phyloP scores from a whole-genome alignment of 2,113 vertebrate genomes.

The Malurus elegans region DNA sequence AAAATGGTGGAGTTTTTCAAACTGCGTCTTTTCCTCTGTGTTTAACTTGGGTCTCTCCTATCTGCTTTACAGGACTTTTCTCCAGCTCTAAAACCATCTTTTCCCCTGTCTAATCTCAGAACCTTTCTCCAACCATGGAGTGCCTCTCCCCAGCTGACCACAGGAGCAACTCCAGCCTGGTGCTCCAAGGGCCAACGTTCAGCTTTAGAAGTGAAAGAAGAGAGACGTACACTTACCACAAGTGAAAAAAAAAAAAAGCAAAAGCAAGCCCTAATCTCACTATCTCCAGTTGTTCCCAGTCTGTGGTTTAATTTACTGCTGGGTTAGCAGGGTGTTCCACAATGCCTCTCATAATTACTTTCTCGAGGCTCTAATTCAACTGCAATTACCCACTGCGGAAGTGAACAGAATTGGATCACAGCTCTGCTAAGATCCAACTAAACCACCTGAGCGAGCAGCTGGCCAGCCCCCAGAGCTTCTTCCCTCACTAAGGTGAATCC shows the following conservation, averaged over 20 bases:
- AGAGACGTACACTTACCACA: neutral
- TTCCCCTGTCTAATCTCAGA: neutral
- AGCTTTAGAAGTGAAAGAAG: neutral
- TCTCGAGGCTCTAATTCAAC: conserved; percentile 46
- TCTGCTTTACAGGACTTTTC: neutral
- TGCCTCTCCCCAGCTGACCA: neutral
- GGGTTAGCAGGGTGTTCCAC: conserved; percentile 61
- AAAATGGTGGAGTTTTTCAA: neutral
- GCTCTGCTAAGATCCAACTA: conserved; percentile 1
- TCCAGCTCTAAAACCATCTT: neutral
- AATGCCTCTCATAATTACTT: conserved; percentile 59
- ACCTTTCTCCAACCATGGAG: neutral
- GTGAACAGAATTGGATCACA: neutral
- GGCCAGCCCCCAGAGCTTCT: neutral
- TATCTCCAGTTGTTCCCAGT: conserved; percentile 47
- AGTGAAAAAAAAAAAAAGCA: neutral
- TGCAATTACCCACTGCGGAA: conserved; percentile 56
- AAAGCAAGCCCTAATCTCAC: conserved; percentile 34
- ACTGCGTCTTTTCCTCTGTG: neutral
- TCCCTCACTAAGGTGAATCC: neutral
- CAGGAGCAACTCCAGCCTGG: neutral
- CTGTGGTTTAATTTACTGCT: conserved; percentile 61
- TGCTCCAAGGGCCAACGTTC: neutral
- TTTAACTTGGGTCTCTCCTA: neutral
- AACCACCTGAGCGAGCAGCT: neutral